Percentiles rank a stretch among this genome's conserved stretches.
These are phyloP conservation scores for Drosophila cognata DNA, from an alignment of 2,888 invertebrate genomes.

Conservation along the genomic window DNA sequence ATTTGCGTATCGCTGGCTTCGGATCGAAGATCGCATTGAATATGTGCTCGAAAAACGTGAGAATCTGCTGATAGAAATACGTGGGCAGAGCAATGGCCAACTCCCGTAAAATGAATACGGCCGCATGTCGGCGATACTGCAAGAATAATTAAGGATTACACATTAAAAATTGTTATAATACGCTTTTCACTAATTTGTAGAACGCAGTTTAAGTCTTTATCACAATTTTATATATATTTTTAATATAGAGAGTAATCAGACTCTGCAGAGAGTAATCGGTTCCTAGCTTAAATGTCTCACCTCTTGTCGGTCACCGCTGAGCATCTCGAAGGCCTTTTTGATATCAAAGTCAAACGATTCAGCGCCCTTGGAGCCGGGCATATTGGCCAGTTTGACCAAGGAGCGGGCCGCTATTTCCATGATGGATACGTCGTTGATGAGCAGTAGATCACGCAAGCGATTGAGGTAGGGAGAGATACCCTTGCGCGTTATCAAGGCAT, in stretches of 20 bases:
- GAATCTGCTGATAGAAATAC: conserved; percentile 97
- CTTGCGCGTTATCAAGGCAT: conserved; percentile 95
- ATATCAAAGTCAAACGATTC: conserved; percentile 99
- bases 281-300: conserved; percentile 68
- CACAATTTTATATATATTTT: too few relatives aligned
- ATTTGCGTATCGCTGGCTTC: conserved; percentile 95
- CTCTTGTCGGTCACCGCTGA: conserved; percentile 95
- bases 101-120: conserved; percentile 96
- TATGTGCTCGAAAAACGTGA: conserved; percentile 96
- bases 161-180: neutral
- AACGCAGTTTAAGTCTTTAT: too few relatives aligned
- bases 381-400: conserved; percentile 95
- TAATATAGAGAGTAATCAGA: too few relatives aligned
- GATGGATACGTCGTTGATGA: conserved; percentile 95
- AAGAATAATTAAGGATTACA: conserved; percentile 26
- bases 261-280: neutral
- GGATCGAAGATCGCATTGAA: conserved; percentile 96
- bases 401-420: conserved; percentile 99
- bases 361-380: conserved; percentile 96
- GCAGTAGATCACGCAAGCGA: conserved; percentile 94
- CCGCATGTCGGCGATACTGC: conserved; percentile 94
- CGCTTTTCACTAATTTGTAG: neutral
- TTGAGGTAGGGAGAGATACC: conserved; percentile 96
- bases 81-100: conserved; percentile 98
- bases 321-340: conserved; percentile 97